Base-by-base conservation (phyloP, 2,888 invertebrate species). In the Baronia brevicornis region DNA sequence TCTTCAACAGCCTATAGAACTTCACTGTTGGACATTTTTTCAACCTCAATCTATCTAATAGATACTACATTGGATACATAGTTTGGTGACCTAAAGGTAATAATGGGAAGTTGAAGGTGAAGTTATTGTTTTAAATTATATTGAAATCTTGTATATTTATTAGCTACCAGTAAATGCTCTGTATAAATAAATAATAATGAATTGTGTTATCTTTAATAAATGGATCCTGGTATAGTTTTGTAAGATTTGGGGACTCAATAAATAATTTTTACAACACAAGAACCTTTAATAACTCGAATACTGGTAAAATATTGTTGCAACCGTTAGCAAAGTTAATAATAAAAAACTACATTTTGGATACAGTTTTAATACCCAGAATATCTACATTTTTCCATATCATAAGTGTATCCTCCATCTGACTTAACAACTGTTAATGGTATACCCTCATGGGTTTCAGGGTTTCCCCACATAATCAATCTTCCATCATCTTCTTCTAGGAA, bases 351-450 rank as follows among this genome's bases (percentile, higher is more conserved):
- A 99, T 98, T 75, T 91, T 94, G 17, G 92, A 88, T 10, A 99
- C 93, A 18, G 98, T 93, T 68, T 92, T 92, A 21, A 99, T 88
- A 28, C 98, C 98, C 32, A 99, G 88, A 54, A 99, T 92, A 51
- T 90, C 73, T 65, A 99, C 96, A 94, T 54, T 92, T 89, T 39
- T 90, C 91, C 88, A 99, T 90, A 62, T 99, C 99, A 66, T 99
- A 99, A 0, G 99, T 99, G 53, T 89, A 93, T 7, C 97, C 97
- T 15, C 99, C 99, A 72, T 98, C 99, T 1, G 97, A 95, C 74
- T 99, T 99, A 0, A 98, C 91, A 11, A 99, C 86, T 0, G 97
- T 99, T 31, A 99, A 71, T 0, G 98, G 98, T 37, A 98, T 91
- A 29, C 90, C 90, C 2, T 87, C 88, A 36, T 86, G 87, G 20